Conservation (phyloP, 2,797 vertebrate species). For the Poecilia wingei region DNA sequence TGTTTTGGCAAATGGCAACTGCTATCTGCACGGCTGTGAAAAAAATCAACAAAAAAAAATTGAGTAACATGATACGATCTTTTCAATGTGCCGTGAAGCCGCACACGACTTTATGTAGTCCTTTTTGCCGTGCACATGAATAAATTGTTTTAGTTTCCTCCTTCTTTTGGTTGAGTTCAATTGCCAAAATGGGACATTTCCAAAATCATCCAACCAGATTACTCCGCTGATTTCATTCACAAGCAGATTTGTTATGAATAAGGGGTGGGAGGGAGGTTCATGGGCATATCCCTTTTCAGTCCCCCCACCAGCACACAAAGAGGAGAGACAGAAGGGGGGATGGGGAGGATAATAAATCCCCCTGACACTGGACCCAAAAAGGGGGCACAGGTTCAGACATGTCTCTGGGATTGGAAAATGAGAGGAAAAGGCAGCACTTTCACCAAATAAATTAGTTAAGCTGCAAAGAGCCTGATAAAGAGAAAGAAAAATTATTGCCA, state of each 20-base stretch:
- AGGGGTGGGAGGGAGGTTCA: constrained; percentile 37
- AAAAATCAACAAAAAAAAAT: not conserved
- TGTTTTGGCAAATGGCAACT: constrained; percentile 21
- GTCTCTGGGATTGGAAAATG: constrained; percentile 25
- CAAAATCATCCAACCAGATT: constrained; percentile 9
- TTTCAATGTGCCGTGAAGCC: not conserved
- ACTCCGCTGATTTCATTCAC: constrained; percentile 10
- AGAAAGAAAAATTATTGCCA: not conserved
- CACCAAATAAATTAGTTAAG: not conserved
- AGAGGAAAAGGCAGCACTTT: not conserved
- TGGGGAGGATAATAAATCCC: constrained; percentile 50
- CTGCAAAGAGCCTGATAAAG: too few relatives aligned
- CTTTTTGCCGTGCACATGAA: constrained; percentile 16
- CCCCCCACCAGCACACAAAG: constrained; percentile 39
- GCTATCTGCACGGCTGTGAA: not conserved
- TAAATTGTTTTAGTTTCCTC: constrained; percentile 14
- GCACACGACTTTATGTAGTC: not conserved
- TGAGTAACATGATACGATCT: constrained; percentile 3
- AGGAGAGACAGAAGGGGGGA: constrained; percentile 34
- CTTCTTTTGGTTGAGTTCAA: constrained; percentile 3
- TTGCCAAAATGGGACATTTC: not conserved
- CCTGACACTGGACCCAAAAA: constrained; percentile 50
- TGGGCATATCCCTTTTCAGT: constrained; percentile 56
- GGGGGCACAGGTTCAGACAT: constrained; percentile 57
- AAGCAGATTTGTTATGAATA: constrained; percentile 34